These are phyloP conservation scores for Bubo blakistoni DNA, from an alignment of 2,113 vertebrate genomes.

Conservation along the genomic window DNA sequence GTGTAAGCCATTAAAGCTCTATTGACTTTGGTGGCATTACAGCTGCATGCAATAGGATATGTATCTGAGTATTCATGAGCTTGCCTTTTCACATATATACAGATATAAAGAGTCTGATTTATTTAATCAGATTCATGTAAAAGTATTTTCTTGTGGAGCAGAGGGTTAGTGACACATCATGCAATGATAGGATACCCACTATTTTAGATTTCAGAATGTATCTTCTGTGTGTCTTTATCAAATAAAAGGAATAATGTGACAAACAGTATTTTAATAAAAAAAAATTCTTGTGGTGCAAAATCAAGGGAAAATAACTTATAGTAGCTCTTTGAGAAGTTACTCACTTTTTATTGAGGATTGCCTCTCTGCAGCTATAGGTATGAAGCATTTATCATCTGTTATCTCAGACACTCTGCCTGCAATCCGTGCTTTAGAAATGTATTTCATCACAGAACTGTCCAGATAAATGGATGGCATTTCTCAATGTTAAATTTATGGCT, in stretches of 20 bases:
- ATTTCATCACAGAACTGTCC: constrained; percentile 62
- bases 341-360: neutral
- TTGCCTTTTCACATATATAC: neutral
- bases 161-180: neutral
- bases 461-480: constrained; percentile 65
- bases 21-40: neutral
- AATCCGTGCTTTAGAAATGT: constrained; percentile 50
- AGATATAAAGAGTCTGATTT: neutral
- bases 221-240: neutral
- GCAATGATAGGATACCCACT: neutral
- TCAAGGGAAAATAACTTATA: constrained; percentile 9
- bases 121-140: neutral
- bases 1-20: neutral
- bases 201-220: neutral
- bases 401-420: constrained; percentile 31
- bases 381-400: constrained; percentile 60
- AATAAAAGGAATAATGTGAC: neutral
- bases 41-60: neutral
- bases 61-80: neutral
- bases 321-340: neutral
- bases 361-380: constrained; percentile 12
- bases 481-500: constrained; percentile 66
- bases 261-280: constrained; percentile 14
- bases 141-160: neutral
- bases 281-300: neutral